Evolutionary conservation across 2,888 invertebrate species (phyloP), one percentile per base, ranked within the genome.

Genomic region (Flexamia atlantica): DNA sequence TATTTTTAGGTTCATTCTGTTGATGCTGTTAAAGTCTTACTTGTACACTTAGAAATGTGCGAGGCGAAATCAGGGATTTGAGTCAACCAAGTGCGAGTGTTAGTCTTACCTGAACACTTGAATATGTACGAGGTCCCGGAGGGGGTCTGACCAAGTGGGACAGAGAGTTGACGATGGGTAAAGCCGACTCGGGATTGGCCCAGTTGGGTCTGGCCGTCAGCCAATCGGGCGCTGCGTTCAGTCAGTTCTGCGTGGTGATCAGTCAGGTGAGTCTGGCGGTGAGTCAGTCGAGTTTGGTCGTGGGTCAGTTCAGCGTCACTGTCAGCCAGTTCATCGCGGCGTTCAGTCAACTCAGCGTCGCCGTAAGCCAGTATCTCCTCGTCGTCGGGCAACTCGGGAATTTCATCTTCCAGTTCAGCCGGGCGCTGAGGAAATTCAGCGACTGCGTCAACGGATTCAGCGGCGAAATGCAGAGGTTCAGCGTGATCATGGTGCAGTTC

Each of bases 11-110:
- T 23, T 82, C 20, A 50, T 82, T n/a, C 14, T 82, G 70, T 36
- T 82, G 28, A 82, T 82, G 82, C 32, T 82, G 12, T 50, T 82
- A 36, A 82, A 82, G 30, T 82, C 82, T 28, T 82, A 82, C 23
- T 23, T 82, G 12, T 46, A 82, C 20, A 57, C 28, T n/a, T 46
- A 81, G 28, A 28, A 1, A 81, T 60, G 64, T 17, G 3, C 28
- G 42, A 40, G 40, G 30, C 40, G 53, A 53, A 53, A 23, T 42
- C 30, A 42, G 1, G 25, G 2, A 40, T 40, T 72, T 72, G 72
- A 68, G 30, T n/a, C n/a, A n/a, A n/a, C n/a, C n/a, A 30, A 60
- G 60, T 7, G 60, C 36, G 5, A 32, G 12, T 76, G 76, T 76
- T n/a, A n/a, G n/a, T n/a, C n/a, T n/a, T n/a, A n/a, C n/a, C n/a